Evolutionary conservation across 1,140 invertebrate genomes (phyloP), one percentile per base, ranked within the genome.

Genomic region (Drosophila fuyamai): DNA sequence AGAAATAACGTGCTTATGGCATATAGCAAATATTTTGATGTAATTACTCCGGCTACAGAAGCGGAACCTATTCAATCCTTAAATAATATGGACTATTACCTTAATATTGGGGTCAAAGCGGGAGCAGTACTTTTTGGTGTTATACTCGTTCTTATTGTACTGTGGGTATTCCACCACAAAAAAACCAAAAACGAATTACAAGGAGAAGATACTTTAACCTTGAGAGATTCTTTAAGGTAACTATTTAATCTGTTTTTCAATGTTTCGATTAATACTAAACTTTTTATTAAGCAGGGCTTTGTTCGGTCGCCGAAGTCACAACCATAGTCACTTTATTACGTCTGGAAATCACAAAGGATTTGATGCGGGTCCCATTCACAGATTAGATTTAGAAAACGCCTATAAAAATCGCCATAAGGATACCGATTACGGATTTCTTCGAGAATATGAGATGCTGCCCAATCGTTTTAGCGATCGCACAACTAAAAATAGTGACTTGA

Each of bases 381-480:
- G 95, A 84, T 92, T 93, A 4, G 95, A 97, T 16, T 93, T 98
- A 1, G 94, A 96, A 7, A 94, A 94, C 54, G 95, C 96, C 0
- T 97, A 96, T 79, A 93, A 95, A 0, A 96, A 97, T 71, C 93
- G 97, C 27, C 96, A 97, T 81, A 94, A 96, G 40, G 96, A 98
- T 93, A 97, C 96, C 0, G 97, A 97, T 91, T 97, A 97, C 83
- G 96, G 96, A 1, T 98, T 98, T 92, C 95, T 97, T 84, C 95
- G 97, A 55, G 97, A 98, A 91, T 97, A 97, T 91, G 97, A 96
- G 93, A 93, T 97, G 78, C 92, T 98, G 12, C 97, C 97, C 0
- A 97, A 98, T 84, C 94, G 96, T 50, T 98, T 97, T 91, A 95
- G 95, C 32, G 97, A 98, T 93, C 93, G 97, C 10, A 98, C 97